These are phyloP conservation scores for Oreotrochilus melanogaster DNA, from an alignment of 2,113 vertebrate genomes.

Conservation along the genomic window DNA sequence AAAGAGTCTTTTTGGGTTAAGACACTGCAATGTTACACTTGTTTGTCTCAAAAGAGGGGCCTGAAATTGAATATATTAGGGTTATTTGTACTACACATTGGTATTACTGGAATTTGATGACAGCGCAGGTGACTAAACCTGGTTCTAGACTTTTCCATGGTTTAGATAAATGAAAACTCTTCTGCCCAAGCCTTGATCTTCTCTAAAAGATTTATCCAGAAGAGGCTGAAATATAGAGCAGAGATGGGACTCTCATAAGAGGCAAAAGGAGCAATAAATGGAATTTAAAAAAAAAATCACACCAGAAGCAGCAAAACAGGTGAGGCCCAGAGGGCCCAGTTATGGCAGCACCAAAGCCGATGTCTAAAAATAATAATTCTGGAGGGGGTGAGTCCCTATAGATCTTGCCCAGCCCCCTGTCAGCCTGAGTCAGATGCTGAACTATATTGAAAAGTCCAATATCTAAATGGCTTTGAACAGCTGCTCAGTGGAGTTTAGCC, in stretches of 20 bases:
- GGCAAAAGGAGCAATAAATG: background rate
- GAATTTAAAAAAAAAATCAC: background rate
- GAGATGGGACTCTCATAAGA: background rate
- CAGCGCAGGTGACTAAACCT: background rate
- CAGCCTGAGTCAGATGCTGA: background rate
- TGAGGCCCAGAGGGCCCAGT: background rate
- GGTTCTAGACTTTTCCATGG: background rate
- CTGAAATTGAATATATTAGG: background rate
- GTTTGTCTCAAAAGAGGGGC: background rate
- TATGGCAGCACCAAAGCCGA: background rate
- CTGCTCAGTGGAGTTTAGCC: background rate
- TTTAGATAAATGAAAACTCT: background rate
- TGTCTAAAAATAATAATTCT: background rate
- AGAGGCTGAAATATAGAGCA: background rate
- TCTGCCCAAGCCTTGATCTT: background rate
- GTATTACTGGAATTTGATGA: background rate
- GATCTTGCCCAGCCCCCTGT: background rate
- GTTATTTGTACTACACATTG: background rate
- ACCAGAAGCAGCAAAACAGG: background rate
- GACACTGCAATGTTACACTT: background rate
- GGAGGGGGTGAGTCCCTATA: background rate
- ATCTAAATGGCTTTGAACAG: background rate
- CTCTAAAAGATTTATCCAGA: background rate
- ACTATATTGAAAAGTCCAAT: background rate
- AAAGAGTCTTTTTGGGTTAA: background rate